A percentile compares a stretch with the other conserved stretches of the same genome.
Conservation (phyloP, 1,140 invertebrate genomes). For the Trypoxylus dichotomus region DNA sequence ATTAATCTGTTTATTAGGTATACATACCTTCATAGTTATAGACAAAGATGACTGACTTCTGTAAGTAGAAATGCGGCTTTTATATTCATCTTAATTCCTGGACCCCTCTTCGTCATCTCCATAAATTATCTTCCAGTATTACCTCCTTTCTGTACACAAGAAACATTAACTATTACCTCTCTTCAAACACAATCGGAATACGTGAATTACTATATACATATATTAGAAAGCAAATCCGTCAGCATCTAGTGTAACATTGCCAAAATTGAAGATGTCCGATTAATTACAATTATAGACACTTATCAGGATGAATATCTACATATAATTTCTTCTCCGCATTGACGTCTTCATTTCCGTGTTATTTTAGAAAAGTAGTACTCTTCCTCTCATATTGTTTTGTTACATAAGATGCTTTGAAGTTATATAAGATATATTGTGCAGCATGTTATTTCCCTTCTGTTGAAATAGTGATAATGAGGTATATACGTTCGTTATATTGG, state of each 20-base stretch:
- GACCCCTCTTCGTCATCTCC: slow-evolving; percentile 26
- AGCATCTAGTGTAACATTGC: not conserved
- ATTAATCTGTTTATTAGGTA: not conserved
- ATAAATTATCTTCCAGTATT: not conserved
- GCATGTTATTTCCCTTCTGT: no score
- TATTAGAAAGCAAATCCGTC: not conserved
- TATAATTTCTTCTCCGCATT: not conserved
- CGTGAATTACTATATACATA: not conserved
- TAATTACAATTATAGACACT: slow-evolving; percentile 6
- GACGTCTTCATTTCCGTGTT: not conserved
- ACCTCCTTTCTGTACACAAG: not conserved
- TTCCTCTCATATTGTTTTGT: not conserved
- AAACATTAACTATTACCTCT: not conserved
- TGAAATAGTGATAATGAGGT: no score
- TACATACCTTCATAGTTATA: slow-evolving; percentile 33
- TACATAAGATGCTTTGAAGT: not conserved
- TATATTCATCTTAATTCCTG: slow-evolving; percentile 24
- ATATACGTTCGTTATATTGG: no score
- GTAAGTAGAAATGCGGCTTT: slow-evolving; percentile 27
- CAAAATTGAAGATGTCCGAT: not conserved
- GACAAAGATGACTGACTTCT: slow-evolving; percentile 30
- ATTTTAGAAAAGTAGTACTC: not conserved
- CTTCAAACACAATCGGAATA: slow-evolving; percentile 5
- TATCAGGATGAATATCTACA: not conserved
- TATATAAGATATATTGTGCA: no score